phyloP scores from a whole-genome alignment of 1,140 invertebrate genomes.

The Monochamus saltuarius region DNA sequence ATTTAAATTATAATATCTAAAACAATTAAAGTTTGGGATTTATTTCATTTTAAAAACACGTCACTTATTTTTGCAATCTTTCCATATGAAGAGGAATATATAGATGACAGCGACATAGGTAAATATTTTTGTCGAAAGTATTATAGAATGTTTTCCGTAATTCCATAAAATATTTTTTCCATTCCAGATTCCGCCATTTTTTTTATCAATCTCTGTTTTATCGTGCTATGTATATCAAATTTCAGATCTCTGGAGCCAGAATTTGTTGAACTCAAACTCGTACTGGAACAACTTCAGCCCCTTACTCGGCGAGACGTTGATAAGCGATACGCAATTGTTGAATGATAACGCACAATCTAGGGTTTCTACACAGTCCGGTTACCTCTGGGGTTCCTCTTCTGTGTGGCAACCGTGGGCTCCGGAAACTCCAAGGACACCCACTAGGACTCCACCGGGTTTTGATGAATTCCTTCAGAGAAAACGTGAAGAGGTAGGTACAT shows the following conservation, averaged over 20 bases:
- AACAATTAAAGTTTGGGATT: not conserved
- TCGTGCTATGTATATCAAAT: not conserved
- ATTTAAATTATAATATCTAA: too few relatives aligned
- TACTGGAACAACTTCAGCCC: conserved; percentile 24
- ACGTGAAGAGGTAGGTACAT: conserved; percentile 17
- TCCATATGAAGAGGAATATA: not conserved
- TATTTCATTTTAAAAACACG: not conserved
- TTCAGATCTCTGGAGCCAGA: conserved; percentile 34
- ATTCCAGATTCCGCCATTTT: too few relatives aligned
- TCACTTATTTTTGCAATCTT: conserved; percentile 1
- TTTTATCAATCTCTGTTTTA: conserved; percentile 1
- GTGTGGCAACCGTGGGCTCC: conserved; percentile 47
- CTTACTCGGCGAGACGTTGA: conserved; percentile 8
- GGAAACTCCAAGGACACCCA: conserved; percentile 34
- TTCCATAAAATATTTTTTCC: too few relatives aligned
- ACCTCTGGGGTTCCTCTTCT: conserved; percentile 46
- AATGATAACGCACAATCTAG: conserved; percentile 32
- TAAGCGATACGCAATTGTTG: not conserved
- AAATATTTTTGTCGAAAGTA: not conserved
- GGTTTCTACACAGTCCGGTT: conserved; percentile 52
- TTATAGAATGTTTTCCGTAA: not conserved
- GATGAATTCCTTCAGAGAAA: conserved; percentile 36
- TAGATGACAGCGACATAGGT: not conserved
- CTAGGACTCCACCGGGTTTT: conserved; percentile 48
- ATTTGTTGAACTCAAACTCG: conserved; percentile 23